A percentile compares a stretch with the other conserved stretches of the same genome.
These are phyloP conservation scores for Kryptopterus vitreolus DNA, from an alignment of 2,797 vertebrate genomes.

Conservation along the genomic window DNA sequence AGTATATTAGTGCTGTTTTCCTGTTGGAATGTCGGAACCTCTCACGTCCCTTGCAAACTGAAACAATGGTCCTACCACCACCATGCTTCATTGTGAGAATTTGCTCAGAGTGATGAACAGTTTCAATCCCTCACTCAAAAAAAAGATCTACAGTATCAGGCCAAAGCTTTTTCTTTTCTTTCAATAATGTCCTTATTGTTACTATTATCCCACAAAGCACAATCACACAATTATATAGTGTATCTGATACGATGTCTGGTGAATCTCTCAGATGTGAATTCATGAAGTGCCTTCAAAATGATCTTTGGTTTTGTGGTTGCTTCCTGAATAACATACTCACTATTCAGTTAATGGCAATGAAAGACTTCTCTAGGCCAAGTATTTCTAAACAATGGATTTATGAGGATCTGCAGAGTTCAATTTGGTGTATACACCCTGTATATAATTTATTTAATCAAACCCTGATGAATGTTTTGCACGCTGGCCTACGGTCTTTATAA, in stretches of 20 bases:
- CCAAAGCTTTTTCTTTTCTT: not conserved
- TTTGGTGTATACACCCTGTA: not conserved
- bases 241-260: too few relatives aligned
- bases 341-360: not conserved
- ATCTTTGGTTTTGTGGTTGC: not conserved
- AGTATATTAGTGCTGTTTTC: too few relatives aligned
- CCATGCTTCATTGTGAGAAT: not conserved
- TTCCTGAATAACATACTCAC: not conserved
- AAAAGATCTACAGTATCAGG: not conserved
- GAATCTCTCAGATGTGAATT: not conserved
- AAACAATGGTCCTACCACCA: not conserved
- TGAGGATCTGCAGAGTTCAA: not conserved
- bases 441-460: not conserved
- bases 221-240: slow-evolving; percentile 5
- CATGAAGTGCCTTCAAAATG: not conserved
- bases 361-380: not conserved
- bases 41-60: too few relatives aligned
- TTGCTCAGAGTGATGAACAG: not conserved
- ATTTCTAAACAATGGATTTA: not conserved
- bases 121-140: not conserved
- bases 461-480: not conserved
- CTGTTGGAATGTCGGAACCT: too few relatives aligned
- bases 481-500: not conserved
- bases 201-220: not conserved
- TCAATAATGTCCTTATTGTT: not conserved